Base-by-base conservation (phyloP, 2,113 vertebrate genomes). In the Zapornia atra region DNA sequence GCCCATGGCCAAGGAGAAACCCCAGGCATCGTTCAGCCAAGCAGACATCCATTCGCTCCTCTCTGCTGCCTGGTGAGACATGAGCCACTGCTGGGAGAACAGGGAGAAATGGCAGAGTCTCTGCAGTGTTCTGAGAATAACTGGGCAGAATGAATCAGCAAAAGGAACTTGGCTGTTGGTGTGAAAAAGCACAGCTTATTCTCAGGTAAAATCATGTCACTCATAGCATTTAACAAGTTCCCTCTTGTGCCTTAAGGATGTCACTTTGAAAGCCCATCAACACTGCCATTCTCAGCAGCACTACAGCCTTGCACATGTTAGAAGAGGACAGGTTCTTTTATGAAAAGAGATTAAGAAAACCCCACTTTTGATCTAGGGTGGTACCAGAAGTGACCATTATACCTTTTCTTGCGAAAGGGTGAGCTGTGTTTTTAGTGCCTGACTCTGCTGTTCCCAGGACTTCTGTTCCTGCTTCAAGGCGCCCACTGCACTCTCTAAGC, bases 351-450 rank as follows among this genome's bases (percentile, higher is more conserved):
- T 29, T 34, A 38, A 5, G 36, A 51, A 63, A 28, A 12, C 2
- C 17, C 44, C 44, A 57, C 38, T 75, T 66, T 42, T 22, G 34
- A 20, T 7, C 21, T 8, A 18, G 56, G 20, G 19, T 31, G 38
- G 0, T 8, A 26, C 25, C 17, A 51, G 10, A 16, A 29, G 22
- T 6, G 21, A 28, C 5, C 3, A 1, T 13, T 51, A 1, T 88
- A 99, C 99, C 98, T 97, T 98, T 68, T 99, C 98, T 54, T 99
- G 98, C 9, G 98, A 98, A 50, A 94, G 73, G 3, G 82, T 51
- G 12, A 99, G 98, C 95, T 99, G 98, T 2, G 94, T 90, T 92
- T 97, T 97, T 33, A 99, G 97, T 7, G 78, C 76, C 76, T 98
- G 97, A 17, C 66, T 96, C 87, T 99, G 98, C 75, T 98, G 97